A percentile compares a stretch with the other conserved stretches of the same genome.
Conservation (phyloP, 1,140 invertebrate genomes). For the Pseudomyrmex sp. region DNA sequence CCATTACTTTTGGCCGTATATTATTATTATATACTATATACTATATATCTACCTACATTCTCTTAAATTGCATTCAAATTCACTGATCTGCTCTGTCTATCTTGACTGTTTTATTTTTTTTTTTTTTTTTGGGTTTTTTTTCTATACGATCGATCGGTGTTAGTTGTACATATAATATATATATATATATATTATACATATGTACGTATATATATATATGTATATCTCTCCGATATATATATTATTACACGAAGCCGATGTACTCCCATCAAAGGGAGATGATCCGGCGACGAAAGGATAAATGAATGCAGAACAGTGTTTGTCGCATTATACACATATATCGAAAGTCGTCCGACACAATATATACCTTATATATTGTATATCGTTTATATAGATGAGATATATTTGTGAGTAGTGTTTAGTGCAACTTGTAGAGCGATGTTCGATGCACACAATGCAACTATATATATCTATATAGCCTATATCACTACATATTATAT, state of each 20-base stretch:
- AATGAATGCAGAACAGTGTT: conserved; percentile 70
- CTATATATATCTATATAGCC: conserved; percentile 67
- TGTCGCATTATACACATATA: conserved; percentile 55
- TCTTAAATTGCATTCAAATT: conserved; percentile 79
- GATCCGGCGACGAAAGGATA: conserved; percentile 55
- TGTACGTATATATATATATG: conserved; percentile 56
- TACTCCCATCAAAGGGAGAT: conserved; percentile 20
- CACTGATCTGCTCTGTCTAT: conserved; percentile 81
- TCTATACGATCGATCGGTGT: conserved; percentile 78
- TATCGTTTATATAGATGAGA: conserved; percentile 67
- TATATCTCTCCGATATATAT: conserved; percentile 42
- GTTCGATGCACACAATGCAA: conserved; percentile 71
- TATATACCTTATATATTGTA: conserved; percentile 65
- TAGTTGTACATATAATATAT: conserved; percentile 67
- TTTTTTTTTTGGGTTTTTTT: too few species aligned
- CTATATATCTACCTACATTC: conserved; percentile 66
- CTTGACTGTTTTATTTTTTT: conserved; percentile 76
- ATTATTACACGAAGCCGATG: conserved; percentile 43
- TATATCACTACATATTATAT: conserved; percentile 25
- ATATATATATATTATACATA: conserved; percentile 41
- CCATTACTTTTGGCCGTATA: conserved; percentile 72
- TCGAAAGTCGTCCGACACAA: conserved; percentile 46
- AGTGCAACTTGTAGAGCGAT: conserved; percentile 74
- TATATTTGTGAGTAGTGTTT: conserved; percentile 74
- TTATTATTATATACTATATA: conserved; percentile 63